Base-by-base conservation (phyloP, 2,113 vertebrate genomes). In the Potamarius usumacintae region DNA sequence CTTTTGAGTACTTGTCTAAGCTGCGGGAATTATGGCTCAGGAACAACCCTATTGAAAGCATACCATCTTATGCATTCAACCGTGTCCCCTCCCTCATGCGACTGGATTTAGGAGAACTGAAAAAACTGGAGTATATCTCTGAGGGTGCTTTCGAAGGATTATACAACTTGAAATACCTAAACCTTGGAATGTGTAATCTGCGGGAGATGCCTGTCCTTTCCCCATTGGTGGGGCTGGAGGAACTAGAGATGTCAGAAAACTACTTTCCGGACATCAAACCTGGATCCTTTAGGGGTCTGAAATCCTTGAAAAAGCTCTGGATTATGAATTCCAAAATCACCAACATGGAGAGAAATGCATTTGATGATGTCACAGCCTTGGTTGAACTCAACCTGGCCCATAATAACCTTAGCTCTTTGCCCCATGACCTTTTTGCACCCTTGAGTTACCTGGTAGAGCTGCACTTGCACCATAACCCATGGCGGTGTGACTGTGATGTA, bases 31-130 rank as follows among this genome's bases (percentile, higher is more conserved):
- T 99, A 88, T 99, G 98, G 98, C 92, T 99, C 88, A 95, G 98
- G 91, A 99, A 98, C 95, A 99, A 99, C 94, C 98, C 97, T 90
- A 99, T 99, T 86, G 98, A 99, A 90, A 99, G 98, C 95, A 99
- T 99, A 93, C 97, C 98, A 14, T 98, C 97, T 1, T 98, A 99
- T 42, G 98, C 98, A 92, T 99, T 99, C 95, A 99, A 99, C 95
- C 96, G 98, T 1, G 97, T 99, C 91, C 98, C 98, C 89, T 99
- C 98, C 25, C 96, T 99, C 85, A 97, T 97, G 96, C 97, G 98
- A 86, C 93, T 99, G 91, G 98, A 99, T 94, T 93, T 99, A 88
- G 98, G 98, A 83, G 98, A 99, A 92, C 96, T 99, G 67, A 97
- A 96, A 92, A 97, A 97, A 91, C 94, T 99, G 94, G 97, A 99